These are phyloP conservation scores for Gnathonemus echidnorhynchus DNA, from an alignment of 2,113 vertebrate species.

Conservation along the genomic window DNA sequence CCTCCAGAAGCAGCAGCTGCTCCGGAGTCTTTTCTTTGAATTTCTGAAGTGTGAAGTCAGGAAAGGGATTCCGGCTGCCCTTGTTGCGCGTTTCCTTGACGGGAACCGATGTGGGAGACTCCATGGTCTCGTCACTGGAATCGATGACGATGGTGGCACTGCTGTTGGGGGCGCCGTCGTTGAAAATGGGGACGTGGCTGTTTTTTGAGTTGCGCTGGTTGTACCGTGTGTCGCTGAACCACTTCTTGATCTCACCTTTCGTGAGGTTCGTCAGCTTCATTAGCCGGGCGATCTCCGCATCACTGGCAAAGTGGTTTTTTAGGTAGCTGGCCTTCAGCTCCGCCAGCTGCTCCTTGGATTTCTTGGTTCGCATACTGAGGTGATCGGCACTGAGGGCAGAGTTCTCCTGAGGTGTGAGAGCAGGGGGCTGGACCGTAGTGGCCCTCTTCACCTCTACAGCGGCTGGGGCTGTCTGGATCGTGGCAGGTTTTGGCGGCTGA, in stretches of 20 bases:
- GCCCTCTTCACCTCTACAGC: slow-evolving; percentile 76
- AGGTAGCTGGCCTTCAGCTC: slow-evolving; percentile 94
- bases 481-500: slow-evolving; percentile 71
- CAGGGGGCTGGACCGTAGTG: slow-evolving; percentile 70
- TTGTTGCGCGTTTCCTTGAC: slow-evolving; percentile 62
- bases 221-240: slow-evolving; percentile 98
- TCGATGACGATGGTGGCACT: slow-evolving; percentile 63
- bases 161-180: slow-evolving; percentile 46
- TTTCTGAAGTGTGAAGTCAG: slow-evolving; percentile 84
- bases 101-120: slow-evolving; percentile 46
- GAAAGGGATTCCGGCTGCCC: slow-evolving; percentile 71
- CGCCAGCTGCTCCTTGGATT: slow-evolving; percentile 92
- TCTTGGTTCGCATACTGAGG: slow-evolving; percentile 83
- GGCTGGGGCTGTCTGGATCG: slow-evolving; percentile 64
- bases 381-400: slow-evolving; percentile 66
- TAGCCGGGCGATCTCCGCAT: slow-evolving; percentile 83
- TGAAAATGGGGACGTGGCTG: slow-evolving; percentile 53
- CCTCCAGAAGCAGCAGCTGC: slow-evolving; percentile 80
- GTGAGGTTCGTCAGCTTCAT: slow-evolving; percentile 93
- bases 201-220: slow-evolving; percentile 74
- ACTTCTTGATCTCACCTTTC: slow-evolving; percentile 97
- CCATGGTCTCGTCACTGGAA: slow-evolving; percentile 67
- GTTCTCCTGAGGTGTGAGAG: slow-evolving; percentile 76
- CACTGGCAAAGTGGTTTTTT: slow-evolving; percentile 88
- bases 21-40: slow-evolving; percentile 92